phyloP scores from a whole-genome alignment of 2,113 vertebrate genomes.

The Micronycteris hirsuta region DNA sequence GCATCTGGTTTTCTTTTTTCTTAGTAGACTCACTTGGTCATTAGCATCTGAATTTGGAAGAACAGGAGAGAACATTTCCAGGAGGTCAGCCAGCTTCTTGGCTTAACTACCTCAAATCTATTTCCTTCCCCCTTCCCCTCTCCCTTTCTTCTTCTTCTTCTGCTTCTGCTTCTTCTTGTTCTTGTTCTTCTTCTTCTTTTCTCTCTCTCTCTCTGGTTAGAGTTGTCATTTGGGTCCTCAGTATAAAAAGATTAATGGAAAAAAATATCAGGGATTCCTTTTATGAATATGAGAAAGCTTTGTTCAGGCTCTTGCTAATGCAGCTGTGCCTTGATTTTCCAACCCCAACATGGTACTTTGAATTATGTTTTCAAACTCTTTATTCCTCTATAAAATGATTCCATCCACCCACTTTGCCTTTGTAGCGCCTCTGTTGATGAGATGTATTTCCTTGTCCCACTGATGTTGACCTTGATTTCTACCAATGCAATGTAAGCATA shows the following conservation, averaged over 20 bases:
- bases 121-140: not conserved
- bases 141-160: not conserved
- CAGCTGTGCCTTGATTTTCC: not conserved
- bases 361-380: not conserved
- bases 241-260: slow-evolving; percentile 15
- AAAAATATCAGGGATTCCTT: not conserved
- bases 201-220: not conserved
- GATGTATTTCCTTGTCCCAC: not conserved
- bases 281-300: not conserved
- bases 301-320: not conserved
- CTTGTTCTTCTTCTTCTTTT: no score
- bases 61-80: slow-evolving; percentile 42
- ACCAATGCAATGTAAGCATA: not conserved
- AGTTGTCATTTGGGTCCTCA: slow-evolving; percentile 21
- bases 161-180: no score
- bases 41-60: slow-evolving; percentile 27
- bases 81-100: not conserved
- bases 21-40: slow-evolving; percentile 17
- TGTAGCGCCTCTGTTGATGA: not conserved
- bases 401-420: not conserved
- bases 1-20: slow-evolving; percentile 23
- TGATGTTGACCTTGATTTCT: not conserved
- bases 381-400: not conserved
- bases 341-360: not conserved
- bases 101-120: not conserved